Conservation (phyloP, 2,888 invertebrate genomes). For the Drosophila merina region DNA sequence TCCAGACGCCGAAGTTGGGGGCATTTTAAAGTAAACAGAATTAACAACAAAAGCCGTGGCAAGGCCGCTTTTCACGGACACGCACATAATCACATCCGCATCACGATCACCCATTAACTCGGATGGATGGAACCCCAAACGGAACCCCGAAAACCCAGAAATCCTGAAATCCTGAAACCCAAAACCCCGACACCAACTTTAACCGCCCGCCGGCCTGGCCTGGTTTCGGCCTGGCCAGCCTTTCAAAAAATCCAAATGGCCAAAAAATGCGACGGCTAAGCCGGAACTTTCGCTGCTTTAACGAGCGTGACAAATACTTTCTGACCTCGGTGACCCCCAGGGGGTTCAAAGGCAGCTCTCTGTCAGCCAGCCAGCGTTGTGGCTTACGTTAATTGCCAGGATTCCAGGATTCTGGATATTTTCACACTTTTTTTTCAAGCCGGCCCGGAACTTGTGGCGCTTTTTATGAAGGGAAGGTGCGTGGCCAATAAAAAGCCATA, state of each 20-base stretch:
- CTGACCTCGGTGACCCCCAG: constrained; percentile 3
- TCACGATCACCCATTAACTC: constrained; percentile 37
- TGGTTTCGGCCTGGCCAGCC: neutral
- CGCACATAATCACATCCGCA: constrained; percentile 37
- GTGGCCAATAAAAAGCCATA: neutral
- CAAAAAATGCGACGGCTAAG: constrained; percentile 21
- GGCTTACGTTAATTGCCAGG: constrained; percentile 15
- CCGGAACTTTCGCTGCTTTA: constrained; percentile 48
- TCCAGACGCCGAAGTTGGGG: constrained; percentile 65
- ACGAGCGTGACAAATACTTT: constrained; percentile 44
- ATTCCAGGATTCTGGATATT: constrained; percentile 5
- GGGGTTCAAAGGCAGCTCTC: neutral
- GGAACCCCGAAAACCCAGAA: constrained; percentile 1
- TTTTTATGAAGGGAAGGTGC: neutral
- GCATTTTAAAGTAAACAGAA: constrained; percentile 72
- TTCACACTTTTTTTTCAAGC: neutral
- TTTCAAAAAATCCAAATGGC: neutral
- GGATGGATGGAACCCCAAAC: neutral
- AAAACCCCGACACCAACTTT: neutral
- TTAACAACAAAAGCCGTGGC: constrained; percentile 73
- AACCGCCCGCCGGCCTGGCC: too few relatives aligned
- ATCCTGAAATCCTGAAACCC: constrained; percentile 1
- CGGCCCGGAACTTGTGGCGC: too few relatives aligned
- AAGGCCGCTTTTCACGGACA: constrained; percentile 44
- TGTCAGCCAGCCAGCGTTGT: constrained; percentile 3